phyloP scores from a whole-genome alignment of 2,888 invertebrate genomes.

The Epinotia brunnichana region DNA sequence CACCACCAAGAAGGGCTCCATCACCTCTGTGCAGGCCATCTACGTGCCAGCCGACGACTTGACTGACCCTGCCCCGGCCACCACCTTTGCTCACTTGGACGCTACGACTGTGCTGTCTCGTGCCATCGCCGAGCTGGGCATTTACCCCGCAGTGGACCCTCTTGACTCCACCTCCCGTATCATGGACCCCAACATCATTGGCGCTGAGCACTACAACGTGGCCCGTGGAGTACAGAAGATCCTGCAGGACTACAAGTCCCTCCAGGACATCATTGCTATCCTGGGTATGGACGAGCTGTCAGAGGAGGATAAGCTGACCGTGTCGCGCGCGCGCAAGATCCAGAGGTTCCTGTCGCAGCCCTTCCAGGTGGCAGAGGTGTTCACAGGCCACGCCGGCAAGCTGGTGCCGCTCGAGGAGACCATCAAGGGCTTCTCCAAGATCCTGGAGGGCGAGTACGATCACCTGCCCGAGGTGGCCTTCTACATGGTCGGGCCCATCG shows the following conservation, averaged over 20 bases:
- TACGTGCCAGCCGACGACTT: slow-evolving; percentile 98
- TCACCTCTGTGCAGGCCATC: slow-evolving; percentile 94
- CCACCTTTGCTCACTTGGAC: slow-evolving; percentile 98
- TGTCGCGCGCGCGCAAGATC: slow-evolving; percentile 96
- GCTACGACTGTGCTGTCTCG: slow-evolving; percentile 97
- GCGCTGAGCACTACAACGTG: slow-evolving; percentile 93
- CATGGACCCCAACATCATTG: slow-evolving; percentile 96
- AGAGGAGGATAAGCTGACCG: slow-evolving; percentile 97
- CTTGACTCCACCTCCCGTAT: slow-evolving; percentile 97
- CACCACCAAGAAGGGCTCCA: slow-evolving; percentile 95
- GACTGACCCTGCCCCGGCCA: slow-evolving; percentile 97
- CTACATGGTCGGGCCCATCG: slow-evolving; percentile 96
- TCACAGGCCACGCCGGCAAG: slow-evolving; percentile 96
- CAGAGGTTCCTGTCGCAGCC: slow-evolving; percentile 97
- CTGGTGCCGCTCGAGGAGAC: slow-evolving; percentile 94
- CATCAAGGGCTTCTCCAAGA: slow-evolving; percentile 93
- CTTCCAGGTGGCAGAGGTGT: slow-evolving; percentile 96
- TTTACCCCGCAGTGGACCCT: slow-evolving; percentile 97
- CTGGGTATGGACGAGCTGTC: slow-evolving; percentile 94
- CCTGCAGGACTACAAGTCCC: slow-evolving; percentile 91
- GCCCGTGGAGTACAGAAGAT: slow-evolving; percentile 97
- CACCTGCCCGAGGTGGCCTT: slow-evolving; percentile 95
- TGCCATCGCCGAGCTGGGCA: slow-evolving; percentile 96
- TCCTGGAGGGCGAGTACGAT: slow-evolving; percentile 90
- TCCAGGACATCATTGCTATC: slow-evolving; percentile 95